phyloP scores from a whole-genome alignment of 2,888 invertebrate genomes.

The Dorcus parallelipipedus region DNA sequence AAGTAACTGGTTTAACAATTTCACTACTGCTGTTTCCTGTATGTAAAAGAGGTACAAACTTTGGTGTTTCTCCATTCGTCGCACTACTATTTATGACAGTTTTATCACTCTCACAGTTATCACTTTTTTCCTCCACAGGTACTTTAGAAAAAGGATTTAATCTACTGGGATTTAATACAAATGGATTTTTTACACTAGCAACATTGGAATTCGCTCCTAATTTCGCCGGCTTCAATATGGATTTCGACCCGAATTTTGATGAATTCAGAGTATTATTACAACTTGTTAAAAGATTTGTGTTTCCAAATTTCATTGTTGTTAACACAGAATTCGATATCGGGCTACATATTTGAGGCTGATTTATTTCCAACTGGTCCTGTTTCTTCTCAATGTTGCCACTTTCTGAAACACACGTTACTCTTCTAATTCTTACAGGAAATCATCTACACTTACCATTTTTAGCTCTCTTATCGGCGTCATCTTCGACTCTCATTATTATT shows the following conservation, averaged over 20 bases:
- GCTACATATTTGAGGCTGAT: conserved; percentile 29
- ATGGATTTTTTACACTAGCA: conserved; percentile 28
- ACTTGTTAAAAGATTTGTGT: conserved; percentile 2
- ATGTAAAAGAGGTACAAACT: conserved; percentile 44
- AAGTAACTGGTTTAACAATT: conserved; percentile 13
- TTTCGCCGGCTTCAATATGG: conserved; percentile 28
- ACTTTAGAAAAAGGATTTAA: conserved; percentile 40
- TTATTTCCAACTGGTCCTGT: conserved; percentile 28
- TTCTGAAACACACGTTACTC: conserved; percentile 25
- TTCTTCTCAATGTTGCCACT: conserved; percentile 32
- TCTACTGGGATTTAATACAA: conserved; percentile 43
- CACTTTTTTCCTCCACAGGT: conserved; percentile 24
- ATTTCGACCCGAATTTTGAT: conserved; percentile 17
- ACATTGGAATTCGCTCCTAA: conserved; percentile 27
- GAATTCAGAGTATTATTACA: neutral
- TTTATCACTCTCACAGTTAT: conserved; percentile 29
- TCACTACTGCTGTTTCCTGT: conserved; percentile 27
- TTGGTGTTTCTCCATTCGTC: conserved; percentile 40
- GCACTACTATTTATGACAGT: conserved; percentile 22
- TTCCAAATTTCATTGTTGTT: conserved; percentile 10
- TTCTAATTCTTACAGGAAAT: neutral
- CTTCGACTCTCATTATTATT: conserved; percentile 45
- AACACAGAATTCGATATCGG: conserved; percentile 15
- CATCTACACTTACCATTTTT: conserved; percentile 33
- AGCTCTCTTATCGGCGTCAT: conserved; percentile 35